A percentile compares a stretch with the other conserved stretches of the same genome.
These are phyloP conservation scores for Syngnathoides biaculeatus DNA, from an alignment of 2,113 vertebrate genomes.

Conservation along the genomic window DNA sequence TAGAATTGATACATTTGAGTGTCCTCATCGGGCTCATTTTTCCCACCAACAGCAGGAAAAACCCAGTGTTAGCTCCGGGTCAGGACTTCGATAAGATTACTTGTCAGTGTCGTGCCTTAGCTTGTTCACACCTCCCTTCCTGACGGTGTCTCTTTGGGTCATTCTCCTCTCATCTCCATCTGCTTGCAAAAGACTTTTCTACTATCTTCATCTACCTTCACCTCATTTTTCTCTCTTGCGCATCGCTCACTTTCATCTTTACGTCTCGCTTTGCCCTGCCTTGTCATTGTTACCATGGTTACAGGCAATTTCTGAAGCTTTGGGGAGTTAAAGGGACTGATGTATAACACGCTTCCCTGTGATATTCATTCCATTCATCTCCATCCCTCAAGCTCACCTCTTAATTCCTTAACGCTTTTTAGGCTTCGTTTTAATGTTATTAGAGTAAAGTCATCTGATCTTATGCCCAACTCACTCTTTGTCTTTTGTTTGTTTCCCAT, in stretches of 20 bases:
- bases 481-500: slow-evolving; percentile 21
- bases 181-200: neutral
- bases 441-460: slow-evolving; percentile 26
- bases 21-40: slow-evolving; percentile 45
- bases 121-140: slow-evolving; percentile 14
- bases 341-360: slow-evolving; percentile 35
- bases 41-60: slow-evolving; percentile 42
- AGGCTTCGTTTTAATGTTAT: slow-evolving; percentile 38
- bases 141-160: slow-evolving; percentile 14
- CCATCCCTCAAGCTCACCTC: slow-evolving; percentile 16
- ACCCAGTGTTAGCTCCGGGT: slow-evolving; percentile 44
- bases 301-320: slow-evolving; percentile 36
- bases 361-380: slow-evolving; percentile 40
- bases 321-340: slow-evolving; percentile 26
- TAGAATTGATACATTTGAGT: slow-evolving; percentile 61
- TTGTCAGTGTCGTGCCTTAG: slow-evolving; percentile 31
- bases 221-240: slow-evolving; percentile 4
- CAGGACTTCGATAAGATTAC: slow-evolving; percentile 43
- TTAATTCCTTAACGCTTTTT: slow-evolving; percentile 42
- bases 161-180: slow-evolving; percentile 18
- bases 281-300: slow-evolving; percentile 57
- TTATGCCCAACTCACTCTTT: neutral
- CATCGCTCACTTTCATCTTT: slow-evolving; percentile 24
- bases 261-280: slow-evolving; percentile 36
- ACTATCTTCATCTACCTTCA: slow-evolving; percentile 2